Evolutionary conservation across 2,888 invertebrate species (phyloP).

Genomic region (Eristalis tenax): DNA sequence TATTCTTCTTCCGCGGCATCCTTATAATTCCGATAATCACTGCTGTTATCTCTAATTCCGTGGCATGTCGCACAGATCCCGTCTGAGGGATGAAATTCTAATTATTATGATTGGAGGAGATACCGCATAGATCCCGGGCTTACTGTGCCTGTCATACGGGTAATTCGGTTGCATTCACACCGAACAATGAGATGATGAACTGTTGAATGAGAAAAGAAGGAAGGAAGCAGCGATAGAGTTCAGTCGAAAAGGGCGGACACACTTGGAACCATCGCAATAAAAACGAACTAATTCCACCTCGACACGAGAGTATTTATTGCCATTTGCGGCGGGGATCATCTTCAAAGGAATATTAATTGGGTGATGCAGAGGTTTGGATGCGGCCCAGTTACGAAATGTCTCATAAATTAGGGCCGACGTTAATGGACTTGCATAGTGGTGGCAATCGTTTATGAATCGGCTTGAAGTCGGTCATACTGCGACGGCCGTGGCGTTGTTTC

Average conservation of each 20-base stretch:
- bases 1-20: slow-evolving; percentile 35
- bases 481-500: not conserved
- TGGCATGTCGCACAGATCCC: slow-evolving; percentile 14
- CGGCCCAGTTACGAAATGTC: not conserved
- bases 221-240: not conserved
- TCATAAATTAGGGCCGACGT: not conserved
- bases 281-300: slow-evolving; percentile 46
- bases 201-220: not conserved
- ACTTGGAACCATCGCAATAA: slow-evolving; percentile 5
- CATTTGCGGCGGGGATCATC: slow-evolving; percentile 6
- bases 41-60: slow-evolving; percentile 64
- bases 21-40: slow-evolving; percentile 64
- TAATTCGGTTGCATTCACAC: slow-evolving; percentile 48
- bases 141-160: slow-evolving; percentile 57
- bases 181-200: slow-evolving; percentile 18
- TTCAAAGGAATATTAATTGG: slow-evolving; percentile 19
- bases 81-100: slow-evolving; percentile 48
- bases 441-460: not conserved
- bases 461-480: not conserved
- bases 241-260: not conserved
- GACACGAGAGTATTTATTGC: slow-evolving; percentile 46
- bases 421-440: not conserved
- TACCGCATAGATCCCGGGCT: slow-evolving; percentile 26
- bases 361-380: not conserved
- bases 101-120: slow-evolving; percentile 41